Percentiles rank a stretch among this genome's conserved stretches.
phyloP scores from a whole-genome alignment of 2,888 invertebrate genomes.

The Nemotelus pantherinus region DNA sequence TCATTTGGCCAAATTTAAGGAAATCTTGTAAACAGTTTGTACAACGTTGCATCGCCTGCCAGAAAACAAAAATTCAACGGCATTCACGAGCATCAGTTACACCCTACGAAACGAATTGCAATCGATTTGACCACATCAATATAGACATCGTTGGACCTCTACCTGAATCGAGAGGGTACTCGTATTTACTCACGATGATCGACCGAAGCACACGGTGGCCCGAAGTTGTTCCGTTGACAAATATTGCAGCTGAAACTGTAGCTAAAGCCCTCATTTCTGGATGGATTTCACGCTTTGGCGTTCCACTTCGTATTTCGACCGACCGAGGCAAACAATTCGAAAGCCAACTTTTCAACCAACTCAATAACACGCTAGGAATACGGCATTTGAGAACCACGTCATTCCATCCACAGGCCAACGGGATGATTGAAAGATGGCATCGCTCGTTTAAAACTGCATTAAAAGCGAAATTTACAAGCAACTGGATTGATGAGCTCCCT shows the following conservation, averaged over 20 bases:
- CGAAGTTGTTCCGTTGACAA: too few species aligned
- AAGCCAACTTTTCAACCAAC: too few species aligned
- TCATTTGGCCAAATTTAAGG: slow-evolving; percentile 37
- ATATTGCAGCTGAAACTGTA: too few species aligned
- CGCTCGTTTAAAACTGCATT: background rate
- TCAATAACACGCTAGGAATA: too few species aligned
- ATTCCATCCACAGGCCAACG: background rate
- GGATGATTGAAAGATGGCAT: background rate
- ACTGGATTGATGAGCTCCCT: too few species aligned
- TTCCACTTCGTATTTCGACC: too few species aligned
- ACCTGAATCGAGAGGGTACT: slow-evolving; percentile 54
- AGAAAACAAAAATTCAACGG: slow-evolving; percentile 1
- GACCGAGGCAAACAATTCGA: too few species aligned
- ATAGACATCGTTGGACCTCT: slow-evolving; percentile 63
- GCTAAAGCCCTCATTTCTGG: too few species aligned
- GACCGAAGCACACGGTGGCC: background rate
- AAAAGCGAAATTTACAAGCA: too few species aligned
- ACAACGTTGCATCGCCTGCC: slow-evolving; percentile 7
- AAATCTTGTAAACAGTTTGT: slow-evolving; percentile 2
- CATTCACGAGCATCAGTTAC: slow-evolving; percentile 12
- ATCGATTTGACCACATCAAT: slow-evolving; percentile 58
- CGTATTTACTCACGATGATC: slow-evolving; percentile 24
- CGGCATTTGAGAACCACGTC: too few species aligned
- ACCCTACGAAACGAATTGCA: background rate
- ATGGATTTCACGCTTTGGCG: too few species aligned